Evolutionary conservation across 2,797 vertebrate genomes (phyloP), one percentile per base, ranked within the genome.

Genomic region (Setipinna tenuifilis): DNA sequence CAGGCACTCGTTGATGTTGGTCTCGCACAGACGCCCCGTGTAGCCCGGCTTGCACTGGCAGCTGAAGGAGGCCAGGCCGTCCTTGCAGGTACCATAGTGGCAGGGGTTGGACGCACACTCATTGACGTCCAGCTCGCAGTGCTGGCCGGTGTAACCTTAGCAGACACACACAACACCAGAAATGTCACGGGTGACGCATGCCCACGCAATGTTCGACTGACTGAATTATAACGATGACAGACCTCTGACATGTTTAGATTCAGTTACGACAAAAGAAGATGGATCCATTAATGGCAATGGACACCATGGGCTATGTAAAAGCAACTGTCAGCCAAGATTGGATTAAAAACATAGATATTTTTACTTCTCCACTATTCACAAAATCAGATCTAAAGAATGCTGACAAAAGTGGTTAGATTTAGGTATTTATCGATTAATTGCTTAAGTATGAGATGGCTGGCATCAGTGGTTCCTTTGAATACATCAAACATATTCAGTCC

Each of bases 1-100:
- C 88, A 97, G 95, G 88, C 98, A 99, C 92, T 99, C 98, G 0
- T 99, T 97, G 91, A 99, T 96, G 93, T 99, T 98, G 89, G 95
- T 97, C 92, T 99, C 97, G 0, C 98, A 99, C 88, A 97, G 96
- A 41, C 96, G 96, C 41, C 98, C 98, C 0, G 95, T 97, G 94
- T 97, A 99, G 23, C 98, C 98, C 0, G 96, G 95, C 10, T 88
- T 92, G 90, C 98, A 99, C 59, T 95, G 90, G 91, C 98, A 99
- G 90, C 95, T 96, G 93, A 97, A 99, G 83, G 96, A 91, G 6
- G 98, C 98, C 0, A 99, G 93, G 61, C 97, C 94, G 0, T 99
- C 98, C 83, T 95, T 93, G 90, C 98, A 99, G 84, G 94, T 95
- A 2, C 98, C 98, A 0, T 99, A 98, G 93, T 99, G 98, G 84